These are phyloP conservation scores for Andricus quercusramuli DNA, from an alignment of 2,888 invertebrate genomes.

Conservation along the genomic window DNA sequence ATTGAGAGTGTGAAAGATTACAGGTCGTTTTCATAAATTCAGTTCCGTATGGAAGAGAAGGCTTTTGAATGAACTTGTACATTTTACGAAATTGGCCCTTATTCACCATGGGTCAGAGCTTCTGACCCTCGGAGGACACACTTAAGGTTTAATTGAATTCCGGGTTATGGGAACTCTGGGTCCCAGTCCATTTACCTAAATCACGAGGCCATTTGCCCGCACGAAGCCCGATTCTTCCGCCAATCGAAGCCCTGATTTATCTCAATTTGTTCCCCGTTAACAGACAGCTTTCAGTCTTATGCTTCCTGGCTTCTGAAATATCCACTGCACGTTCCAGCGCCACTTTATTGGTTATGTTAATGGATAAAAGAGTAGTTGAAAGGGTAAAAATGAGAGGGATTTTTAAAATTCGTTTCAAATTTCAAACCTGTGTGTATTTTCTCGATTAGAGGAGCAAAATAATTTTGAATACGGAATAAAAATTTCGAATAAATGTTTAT, in stretches of 20 bases:
- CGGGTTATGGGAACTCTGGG: conserved; percentile 66
- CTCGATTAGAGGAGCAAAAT: no score
- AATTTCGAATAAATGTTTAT: no score
- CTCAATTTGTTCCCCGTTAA: conserved; percentile 42
- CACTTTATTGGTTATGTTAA: neutral
- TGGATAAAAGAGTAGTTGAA: neutral
- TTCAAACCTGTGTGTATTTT: no score
- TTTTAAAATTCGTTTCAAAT: neutral
- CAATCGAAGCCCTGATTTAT: conserved; percentile 42
- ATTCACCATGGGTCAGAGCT: conserved; percentile 5
- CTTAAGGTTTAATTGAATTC: conserved; percentile 73
- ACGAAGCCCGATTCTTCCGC: conserved; percentile 43
- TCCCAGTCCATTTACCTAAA: conserved; percentile 67
- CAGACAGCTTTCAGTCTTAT: conserved; percentile 23
- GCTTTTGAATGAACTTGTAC: neutral
- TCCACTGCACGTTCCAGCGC: neutral
- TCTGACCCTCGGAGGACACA: conserved; percentile 59
- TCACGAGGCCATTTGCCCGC: conserved; percentile 68
- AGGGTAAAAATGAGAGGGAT: neutral
- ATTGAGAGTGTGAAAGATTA: no score
- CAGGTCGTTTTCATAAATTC: no score
- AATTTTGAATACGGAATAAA: no score
- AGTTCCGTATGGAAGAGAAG: no score
- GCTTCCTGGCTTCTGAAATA: conserved; percentile 17
- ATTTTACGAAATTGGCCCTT: conserved; percentile 12